phyloP scores from a whole-genome alignment of 2,113 vertebrate species.

The Taurulus bubalis region DNA sequence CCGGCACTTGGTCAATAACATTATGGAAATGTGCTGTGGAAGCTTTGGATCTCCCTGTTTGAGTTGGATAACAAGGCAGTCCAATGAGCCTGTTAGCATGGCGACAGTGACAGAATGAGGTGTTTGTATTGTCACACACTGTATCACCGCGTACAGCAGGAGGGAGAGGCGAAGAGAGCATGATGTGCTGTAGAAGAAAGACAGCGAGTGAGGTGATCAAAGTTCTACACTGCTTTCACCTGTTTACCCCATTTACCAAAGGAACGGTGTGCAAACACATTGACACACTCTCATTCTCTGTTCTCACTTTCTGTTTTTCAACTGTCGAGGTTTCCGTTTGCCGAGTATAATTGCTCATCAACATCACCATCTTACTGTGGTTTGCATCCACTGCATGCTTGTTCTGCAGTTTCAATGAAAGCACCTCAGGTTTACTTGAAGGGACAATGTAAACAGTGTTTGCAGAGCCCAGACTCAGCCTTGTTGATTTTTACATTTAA shows the following conservation, averaged over 20 bases:
- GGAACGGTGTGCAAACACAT: slow-evolving; percentile 42
- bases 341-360: slow-evolving; percentile 46
- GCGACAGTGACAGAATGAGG: slow-evolving; percentile 73
- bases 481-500: slow-evolving; percentile 29
- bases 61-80: slow-evolving; percentile 71
- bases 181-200: slow-evolving; percentile 17
- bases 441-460: slow-evolving; percentile 25
- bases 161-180: slow-evolving; percentile 8
- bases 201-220: slow-evolving; percentile 40
- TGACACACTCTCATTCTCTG: background rate
- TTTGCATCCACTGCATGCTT: slow-evolving; percentile 14
- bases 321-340: slow-evolving; percentile 46
- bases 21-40: slow-evolving; percentile 75
- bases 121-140: slow-evolving; percentile 69
- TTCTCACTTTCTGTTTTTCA: background rate
- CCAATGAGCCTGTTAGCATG: slow-evolving; percentile 66
- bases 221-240: slow-evolving; percentile 28
- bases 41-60: slow-evolving; percentile 67
- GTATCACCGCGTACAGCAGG: slow-evolving; percentile 33
- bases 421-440: background rate
- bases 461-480: background rate
- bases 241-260: slow-evolving; percentile 49
- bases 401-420: background rate
- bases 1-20: slow-evolving; percentile 73
- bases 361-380: slow-evolving; percentile 22